A percentile compares a stretch with the other conserved stretches of the same genome.
phyloP scores from a whole-genome alignment of 2,113 vertebrate species.

The Phylloscopus whistleri region DNA sequence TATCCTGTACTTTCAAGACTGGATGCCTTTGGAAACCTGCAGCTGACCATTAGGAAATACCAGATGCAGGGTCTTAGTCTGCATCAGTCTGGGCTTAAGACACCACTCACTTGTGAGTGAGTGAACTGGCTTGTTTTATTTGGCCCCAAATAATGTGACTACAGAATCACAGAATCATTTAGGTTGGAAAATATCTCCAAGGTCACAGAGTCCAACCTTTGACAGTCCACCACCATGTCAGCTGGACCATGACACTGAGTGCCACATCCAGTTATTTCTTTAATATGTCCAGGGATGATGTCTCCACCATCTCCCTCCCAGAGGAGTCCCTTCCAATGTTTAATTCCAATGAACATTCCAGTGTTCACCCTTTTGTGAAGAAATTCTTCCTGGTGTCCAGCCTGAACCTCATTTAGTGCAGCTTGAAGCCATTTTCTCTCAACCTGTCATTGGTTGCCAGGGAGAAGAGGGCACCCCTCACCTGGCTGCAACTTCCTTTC shows the following conservation, averaged over 20 bases:
- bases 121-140: background rate
- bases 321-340: too few species aligned
- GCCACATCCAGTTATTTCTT: background rate
- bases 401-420: background rate
- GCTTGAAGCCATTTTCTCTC: background rate
- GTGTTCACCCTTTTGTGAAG: background rate
- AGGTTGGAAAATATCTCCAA: background rate
- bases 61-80: background rate
- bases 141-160: background rate
- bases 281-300: background rate
- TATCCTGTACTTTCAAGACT: background rate
- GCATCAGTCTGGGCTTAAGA: background rate
- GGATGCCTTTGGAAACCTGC: background rate
- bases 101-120: background rate
- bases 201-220: background rate
- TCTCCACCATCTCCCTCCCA: background rate
- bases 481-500: background rate
- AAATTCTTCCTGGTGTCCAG: background rate
- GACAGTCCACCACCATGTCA: background rate
- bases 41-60: background rate
- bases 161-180: background rate
- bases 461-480: background rate
- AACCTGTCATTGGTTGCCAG: fast-evolving
- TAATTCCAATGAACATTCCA: background rate
- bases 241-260: background rate